Evolutionary conservation across 2,888 invertebrate genomes (phyloP).

Genomic region (Ectobius pallidus): DNA sequence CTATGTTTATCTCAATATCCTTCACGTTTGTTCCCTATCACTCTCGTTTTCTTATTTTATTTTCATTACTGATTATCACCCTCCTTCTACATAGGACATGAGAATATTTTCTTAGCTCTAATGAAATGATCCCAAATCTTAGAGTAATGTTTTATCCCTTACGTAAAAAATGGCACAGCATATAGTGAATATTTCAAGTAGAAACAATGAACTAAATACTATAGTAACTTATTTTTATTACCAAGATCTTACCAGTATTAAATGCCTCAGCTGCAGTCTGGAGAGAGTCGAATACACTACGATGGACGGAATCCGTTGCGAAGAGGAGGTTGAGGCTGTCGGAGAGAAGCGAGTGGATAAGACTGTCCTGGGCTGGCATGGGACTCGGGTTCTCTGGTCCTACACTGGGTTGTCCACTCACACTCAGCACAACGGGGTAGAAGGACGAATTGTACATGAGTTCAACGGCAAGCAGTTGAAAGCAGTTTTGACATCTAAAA

Average conservation of each 20-base stretch:
- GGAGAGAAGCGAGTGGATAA: background rate
- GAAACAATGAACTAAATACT: too few species aligned
- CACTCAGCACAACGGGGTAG: conserved; percentile 51
- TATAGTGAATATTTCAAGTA: too few species aligned
- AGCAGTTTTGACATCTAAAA: conserved; percentile 51
- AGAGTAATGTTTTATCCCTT: too few species aligned
- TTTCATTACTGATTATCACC: too few species aligned
- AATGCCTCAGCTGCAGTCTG: background rate
- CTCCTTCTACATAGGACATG: too few species aligned
- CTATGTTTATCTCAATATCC: too few species aligned
- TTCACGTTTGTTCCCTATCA: too few species aligned
- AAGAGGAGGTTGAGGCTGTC: background rate
- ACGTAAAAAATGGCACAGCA: too few species aligned
- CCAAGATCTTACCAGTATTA: conserved; percentile 18
- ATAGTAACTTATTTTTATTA: too few species aligned
- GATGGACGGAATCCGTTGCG: conserved; percentile 21
- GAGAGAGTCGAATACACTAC: conserved; percentile 13
- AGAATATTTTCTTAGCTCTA: too few species aligned
- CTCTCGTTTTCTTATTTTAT: too few species aligned
- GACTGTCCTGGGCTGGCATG: background rate
- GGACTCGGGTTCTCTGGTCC: background rate
- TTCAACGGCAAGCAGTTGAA: conserved; percentile 52
- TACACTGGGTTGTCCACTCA: conserved; percentile 42
- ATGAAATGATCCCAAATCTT: too few species aligned
- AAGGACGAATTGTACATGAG: conserved; percentile 51